Evolutionary conservation across 2,888 invertebrate species (phyloP).

Genomic region (Tromatobia lineatoria): DNA sequence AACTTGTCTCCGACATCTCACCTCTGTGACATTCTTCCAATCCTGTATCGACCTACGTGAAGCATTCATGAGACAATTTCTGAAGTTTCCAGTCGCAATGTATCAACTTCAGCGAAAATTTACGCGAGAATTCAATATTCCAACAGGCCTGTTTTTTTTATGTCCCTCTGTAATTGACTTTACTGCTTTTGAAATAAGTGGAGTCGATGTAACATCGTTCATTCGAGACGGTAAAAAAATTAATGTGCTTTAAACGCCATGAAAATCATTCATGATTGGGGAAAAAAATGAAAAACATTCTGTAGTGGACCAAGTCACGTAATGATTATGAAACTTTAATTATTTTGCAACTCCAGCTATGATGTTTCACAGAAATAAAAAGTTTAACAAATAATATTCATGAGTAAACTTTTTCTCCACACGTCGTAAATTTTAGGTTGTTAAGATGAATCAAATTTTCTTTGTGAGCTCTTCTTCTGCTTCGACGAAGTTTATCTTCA

Average conservation of each 20-base stretch:
- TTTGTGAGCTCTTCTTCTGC: no score
- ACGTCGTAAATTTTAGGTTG: no score
- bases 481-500: no score
- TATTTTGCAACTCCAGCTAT: no score
- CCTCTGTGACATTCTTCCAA: constrained; percentile 34
- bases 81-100: not conserved
- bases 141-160: not conserved
- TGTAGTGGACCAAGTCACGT: not conserved
- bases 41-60: not conserved
- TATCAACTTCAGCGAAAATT: not conserved
- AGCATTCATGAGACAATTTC: not conserved
- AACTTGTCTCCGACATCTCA: constrained; percentile 41
- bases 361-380: no score
- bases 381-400: no score
- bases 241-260: not conserved
- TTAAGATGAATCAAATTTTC: no score
- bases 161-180: not conserved
- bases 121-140: not conserved
- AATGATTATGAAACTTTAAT: no score
- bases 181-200: not conserved
- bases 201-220: not conserved
- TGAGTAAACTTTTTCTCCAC: no score
- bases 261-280: not conserved
- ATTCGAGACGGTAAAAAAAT: not conserved
- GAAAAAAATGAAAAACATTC: not conserved